A percentile compares a stretch with the other conserved stretches of the same genome.
Conservation (phyloP, 2,888 invertebrate genomes). For the Augiades crinisus region DNA sequence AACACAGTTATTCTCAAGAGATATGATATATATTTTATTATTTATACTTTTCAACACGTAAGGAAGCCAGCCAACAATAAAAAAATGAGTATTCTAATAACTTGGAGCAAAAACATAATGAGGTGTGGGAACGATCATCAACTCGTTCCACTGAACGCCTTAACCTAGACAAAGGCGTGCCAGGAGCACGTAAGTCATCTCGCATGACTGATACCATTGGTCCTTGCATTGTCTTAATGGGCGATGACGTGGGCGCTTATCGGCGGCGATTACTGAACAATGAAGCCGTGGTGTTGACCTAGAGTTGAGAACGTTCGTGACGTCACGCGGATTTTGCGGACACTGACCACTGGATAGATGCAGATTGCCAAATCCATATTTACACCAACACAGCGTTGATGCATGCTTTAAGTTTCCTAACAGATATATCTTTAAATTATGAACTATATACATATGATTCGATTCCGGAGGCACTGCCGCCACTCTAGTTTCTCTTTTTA, state of each 20-base stretch:
- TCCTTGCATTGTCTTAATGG: conserved; percentile 16
- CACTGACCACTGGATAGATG: background rate
- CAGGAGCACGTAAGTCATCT: background rate
- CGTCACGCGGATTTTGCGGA: background rate
- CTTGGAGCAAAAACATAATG: background rate
- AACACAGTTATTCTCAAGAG: too few relatives aligned
- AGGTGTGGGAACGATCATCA: background rate
- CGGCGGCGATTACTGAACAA: conserved; percentile 16
- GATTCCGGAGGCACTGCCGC: too few relatives aligned
- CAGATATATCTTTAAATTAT: too few relatives aligned
- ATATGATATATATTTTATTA: too few relatives aligned
- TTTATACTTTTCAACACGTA: too few relatives aligned
- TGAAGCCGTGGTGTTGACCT: conserved; percentile 8
- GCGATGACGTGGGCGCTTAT: conserved; percentile 14
- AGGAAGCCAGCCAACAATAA: too few relatives aligned
- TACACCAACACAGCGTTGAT: too few relatives aligned
- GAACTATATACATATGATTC: too few relatives aligned
- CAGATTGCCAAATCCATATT: background rate
- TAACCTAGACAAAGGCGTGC: conserved; percentile 1
- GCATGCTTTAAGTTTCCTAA: too few relatives aligned
- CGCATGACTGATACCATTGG: conserved; percentile 13
- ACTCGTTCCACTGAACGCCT: background rate
- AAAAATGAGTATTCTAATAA: too few relatives aligned
- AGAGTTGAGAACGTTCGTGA: background rate
- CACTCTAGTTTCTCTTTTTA: too few relatives aligned